Percentiles rank a stretch among this genome's conserved stretches.
Conservation (phyloP, 2,888 invertebrate genomes). For the Eumacrocentrus americanus region DNA sequence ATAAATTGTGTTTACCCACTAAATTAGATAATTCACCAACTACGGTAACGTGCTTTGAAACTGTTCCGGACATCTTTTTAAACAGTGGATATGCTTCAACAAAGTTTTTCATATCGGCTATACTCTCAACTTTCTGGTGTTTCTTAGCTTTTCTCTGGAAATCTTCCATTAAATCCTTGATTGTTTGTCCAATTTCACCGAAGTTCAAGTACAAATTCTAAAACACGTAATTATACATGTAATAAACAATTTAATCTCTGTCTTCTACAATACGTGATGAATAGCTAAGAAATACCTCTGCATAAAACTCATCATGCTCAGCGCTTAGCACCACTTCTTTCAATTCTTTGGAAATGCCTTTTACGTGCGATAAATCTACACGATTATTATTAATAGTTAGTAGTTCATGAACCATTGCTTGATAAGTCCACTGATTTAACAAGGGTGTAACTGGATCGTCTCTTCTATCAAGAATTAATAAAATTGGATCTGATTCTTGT, state of each 20-base stretch:
- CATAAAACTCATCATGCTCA: constrained; percentile 97
- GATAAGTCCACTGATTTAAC: constrained; percentile 98
- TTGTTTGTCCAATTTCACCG: constrained; percentile 97
- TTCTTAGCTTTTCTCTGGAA: constrained; percentile 95
- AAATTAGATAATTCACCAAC: constrained; percentile 92
- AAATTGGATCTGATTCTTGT: constrained; percentile 76
- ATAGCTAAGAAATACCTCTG: constrained; percentile 77
- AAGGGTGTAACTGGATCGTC: constrained; percentile 97
- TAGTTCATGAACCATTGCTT: constrained; percentile 99
- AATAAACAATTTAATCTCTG: no score
- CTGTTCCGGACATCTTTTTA: constrained; percentile 94
- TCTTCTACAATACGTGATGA: no score
- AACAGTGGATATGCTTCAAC: constrained; percentile 98
- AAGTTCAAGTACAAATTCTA: constrained; percentile 95
- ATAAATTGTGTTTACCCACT: constrained; percentile 77
- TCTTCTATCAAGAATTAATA: constrained; percentile 89
- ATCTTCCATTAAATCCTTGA: constrained; percentile 96
- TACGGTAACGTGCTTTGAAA: constrained; percentile 96
- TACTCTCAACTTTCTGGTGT: constrained; percentile 97
- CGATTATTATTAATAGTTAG: constrained; percentile 79
- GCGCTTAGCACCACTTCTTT: constrained; percentile 92
- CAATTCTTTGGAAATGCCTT: constrained; percentile 86
- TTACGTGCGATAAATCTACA: constrained; percentile 84
- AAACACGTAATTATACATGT: constrained; percentile 2
- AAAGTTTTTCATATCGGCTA: constrained; percentile 98